Conservation (phyloP, 2,113 vertebrate species). For the Hystrix brachyura region DNA sequence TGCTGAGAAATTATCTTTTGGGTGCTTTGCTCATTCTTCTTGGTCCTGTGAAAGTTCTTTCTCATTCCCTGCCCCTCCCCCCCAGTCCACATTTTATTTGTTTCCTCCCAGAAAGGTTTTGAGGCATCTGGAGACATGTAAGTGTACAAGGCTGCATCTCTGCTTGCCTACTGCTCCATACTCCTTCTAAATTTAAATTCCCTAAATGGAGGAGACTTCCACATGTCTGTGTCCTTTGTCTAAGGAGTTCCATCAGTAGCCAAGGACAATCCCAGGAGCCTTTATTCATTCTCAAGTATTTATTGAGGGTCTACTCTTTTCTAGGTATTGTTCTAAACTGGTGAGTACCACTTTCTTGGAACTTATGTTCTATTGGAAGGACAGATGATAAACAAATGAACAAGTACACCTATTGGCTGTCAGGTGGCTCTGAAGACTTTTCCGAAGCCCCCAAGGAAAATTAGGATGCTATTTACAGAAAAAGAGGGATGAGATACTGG, state of each 20-base stretch:
- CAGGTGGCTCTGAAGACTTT: neutral
- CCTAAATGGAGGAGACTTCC: neutral
- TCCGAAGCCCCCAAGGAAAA: neutral
- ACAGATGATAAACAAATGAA: neutral
- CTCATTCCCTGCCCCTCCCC: rapidly evolving
- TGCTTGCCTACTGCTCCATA: neutral
- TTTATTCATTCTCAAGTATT: neutral
- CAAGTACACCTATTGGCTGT: neutral
- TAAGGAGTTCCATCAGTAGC: neutral
- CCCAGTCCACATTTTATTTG: neutral
- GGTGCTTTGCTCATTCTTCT: neutral
- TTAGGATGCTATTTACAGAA: neutral
- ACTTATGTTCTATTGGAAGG: neutral
- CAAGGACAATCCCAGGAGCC: neutral
- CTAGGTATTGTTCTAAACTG: neutral
- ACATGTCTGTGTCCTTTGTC: neutral
- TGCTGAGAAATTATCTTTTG: neutral
- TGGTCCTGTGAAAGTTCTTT: neutral
- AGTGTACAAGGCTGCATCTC: no score
- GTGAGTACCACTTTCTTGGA: neutral
- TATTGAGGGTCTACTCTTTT: neutral
- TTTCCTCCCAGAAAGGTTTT: conserved; percentile 50
- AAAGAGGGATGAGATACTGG: neutral
- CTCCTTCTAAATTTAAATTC: neutral
- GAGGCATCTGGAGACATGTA: neutral